Percentiles rank a stretch among this genome's conserved stretches.
Conservation (phyloP, 2,113 vertebrate genomes). For the Sebastes fasciatus region DNA sequence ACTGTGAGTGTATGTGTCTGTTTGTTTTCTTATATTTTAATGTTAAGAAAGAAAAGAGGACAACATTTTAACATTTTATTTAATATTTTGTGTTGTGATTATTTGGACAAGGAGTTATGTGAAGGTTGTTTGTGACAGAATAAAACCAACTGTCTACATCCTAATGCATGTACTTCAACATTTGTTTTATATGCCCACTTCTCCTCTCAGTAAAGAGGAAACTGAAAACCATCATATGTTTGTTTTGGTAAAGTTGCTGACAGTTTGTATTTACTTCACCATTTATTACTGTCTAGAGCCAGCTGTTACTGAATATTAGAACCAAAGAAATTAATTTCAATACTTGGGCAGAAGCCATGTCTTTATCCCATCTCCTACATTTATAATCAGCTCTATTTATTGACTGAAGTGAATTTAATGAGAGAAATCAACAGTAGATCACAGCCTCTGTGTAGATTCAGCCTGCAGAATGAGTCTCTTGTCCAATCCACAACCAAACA, state of each 20-base stretch:
- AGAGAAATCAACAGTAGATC: background rate
- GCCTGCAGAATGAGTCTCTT: background rate
- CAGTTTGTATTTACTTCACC: background rate
- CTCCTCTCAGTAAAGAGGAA: slow-evolving; percentile 20
- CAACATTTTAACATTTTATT: no score
- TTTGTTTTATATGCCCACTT: background rate
- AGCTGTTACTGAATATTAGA: background rate
- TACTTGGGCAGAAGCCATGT: background rate
- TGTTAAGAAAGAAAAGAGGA: background rate
- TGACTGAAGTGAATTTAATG: background rate
- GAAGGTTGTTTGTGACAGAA: no score
- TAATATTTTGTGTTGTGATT: background rate
- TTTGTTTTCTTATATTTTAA: background rate
- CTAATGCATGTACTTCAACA: background rate
- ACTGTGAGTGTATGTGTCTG: background rate
- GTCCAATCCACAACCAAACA: background rate
- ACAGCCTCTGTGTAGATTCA: background rate
- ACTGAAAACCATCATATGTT: background rate
- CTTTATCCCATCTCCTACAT: background rate
- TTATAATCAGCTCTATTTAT: background rate
- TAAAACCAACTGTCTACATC: no score
- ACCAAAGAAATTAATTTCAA: background rate
- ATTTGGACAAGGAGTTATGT: no score
- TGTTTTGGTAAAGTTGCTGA: background rate
- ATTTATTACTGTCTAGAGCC: background rate